Conservation (phyloP, 2,113 vertebrate species). For the Apteryx owenii region DNA sequence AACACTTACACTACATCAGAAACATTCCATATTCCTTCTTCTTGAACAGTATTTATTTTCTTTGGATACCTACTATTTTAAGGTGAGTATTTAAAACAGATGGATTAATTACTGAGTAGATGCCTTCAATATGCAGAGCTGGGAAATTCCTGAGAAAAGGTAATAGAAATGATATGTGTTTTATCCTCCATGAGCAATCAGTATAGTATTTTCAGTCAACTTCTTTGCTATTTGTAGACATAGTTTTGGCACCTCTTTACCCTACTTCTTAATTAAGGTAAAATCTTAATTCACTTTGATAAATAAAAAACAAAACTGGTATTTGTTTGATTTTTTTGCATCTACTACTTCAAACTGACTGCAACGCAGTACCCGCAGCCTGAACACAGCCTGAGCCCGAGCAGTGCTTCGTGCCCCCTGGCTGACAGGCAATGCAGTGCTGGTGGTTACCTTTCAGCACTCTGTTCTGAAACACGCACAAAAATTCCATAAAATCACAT, state of each 20-base stretch:
- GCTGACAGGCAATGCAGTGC: neutral
- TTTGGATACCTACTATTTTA: neutral
- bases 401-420: neutral
- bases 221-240: neutral
- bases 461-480: neutral
- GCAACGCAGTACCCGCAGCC: neutral
- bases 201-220: neutral
- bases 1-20: neutral
- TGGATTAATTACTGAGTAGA: neutral
- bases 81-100: neutral
- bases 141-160: neutral
- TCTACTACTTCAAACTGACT: neutral
- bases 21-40: neutral
- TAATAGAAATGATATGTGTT: neutral
- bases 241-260: neutral
- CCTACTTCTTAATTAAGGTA: neutral
- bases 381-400: rapidly evolving
- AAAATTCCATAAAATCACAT: rapidly evolving
- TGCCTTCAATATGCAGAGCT: neutral
- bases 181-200: neutral
- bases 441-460: neutral
- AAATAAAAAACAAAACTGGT: neutral
- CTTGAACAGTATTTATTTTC: neutral
- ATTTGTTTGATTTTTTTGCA: neutral
- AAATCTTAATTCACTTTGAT: neutral